Evolutionary conservation across 2,797 vertebrate genomes (phyloP).

Genomic region (Sebastes itinus): DNA sequence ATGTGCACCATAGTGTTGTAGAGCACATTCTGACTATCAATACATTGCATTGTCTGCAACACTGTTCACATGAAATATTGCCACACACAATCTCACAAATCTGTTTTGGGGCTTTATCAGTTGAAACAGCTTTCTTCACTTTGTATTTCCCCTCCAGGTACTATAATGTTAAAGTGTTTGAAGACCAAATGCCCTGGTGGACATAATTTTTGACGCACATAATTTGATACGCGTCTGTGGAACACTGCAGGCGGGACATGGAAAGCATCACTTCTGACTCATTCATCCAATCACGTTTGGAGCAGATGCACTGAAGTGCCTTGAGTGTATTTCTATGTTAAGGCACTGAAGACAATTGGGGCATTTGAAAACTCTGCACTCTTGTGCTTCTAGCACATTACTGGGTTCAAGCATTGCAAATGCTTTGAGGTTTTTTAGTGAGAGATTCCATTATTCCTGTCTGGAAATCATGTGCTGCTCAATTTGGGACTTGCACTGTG

Average conservation of each 20-base stretch:
- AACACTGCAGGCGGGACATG: not conserved
- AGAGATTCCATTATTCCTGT: slow-evolving; percentile 24
- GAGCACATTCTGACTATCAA: not conserved
- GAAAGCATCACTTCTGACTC: slow-evolving; percentile 1
- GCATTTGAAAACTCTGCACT: slow-evolving; percentile 1
- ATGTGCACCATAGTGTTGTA: not conserved
- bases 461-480: not conserved
- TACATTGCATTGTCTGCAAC: not conserved
- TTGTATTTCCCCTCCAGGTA: slow-evolving; percentile 24
- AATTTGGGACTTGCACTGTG: not conserved
- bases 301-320: not conserved
- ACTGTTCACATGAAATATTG: not conserved
- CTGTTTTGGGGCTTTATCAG: not conserved
- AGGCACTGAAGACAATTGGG: not conserved
- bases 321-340: slow-evolving; percentile 1
- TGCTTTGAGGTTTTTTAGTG: slow-evolving; percentile 20
- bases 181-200: not conserved
- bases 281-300: slow-evolving; percentile 14
- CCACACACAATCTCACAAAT: not conserved
- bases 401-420: slow-evolving; percentile 11
- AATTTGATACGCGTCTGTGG: not conserved
- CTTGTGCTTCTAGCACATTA: not conserved
- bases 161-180: not conserved
- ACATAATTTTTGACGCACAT: not conserved
- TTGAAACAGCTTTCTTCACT: slow-evolving; percentile 3